Evolutionary conservation across 1,140 invertebrate species (phyloP), one percentile per base, ranked within the genome.

Genomic region (Tetramorium alpestre): DNA sequence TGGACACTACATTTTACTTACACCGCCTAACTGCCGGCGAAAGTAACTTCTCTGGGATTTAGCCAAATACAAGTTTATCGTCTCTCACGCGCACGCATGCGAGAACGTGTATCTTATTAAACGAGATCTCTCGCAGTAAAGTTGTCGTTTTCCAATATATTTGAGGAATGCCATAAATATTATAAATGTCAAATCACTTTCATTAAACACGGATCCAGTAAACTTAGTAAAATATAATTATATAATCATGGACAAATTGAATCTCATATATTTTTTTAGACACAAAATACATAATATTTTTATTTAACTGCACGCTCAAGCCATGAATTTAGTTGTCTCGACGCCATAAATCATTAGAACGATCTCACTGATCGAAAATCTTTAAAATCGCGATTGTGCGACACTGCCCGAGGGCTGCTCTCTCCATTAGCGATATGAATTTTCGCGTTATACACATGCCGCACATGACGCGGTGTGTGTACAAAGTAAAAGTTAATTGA

Each of bases 371-470:
- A 69, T 49, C 22, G 41, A 22, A 22, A 22, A 49, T 69, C 65
- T 69, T 69, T 69, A 69, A 69, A 69, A 49, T 47, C 41, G 65
- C 65, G 65, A 69, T 69, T 49, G 22, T 25, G 65, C 65, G 49
- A 25, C 41, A 69, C 22, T 11, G 65, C 65, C 65, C 65, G 62
- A 41, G 41, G 62, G 62, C 22, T 25, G 16, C 64, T 65, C 62
- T 65, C 65, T 69, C 65, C 65, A 69, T 69, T 69, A 69, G 65
- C 65, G 22, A 69, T 69, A 69, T 69, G 65, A 69, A 69, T 69
- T 69, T 49, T 49, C 41, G 65, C 38, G 41, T 69, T 69, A 69
- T 28, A 69, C 22, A 47, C 41, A 7, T 25, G 41, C 33, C 22
- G 11, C 13, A 13, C 22, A 22, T 22, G 41, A 16, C 65, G 41